Percentiles rank a stretch among this genome's conserved stretches.
Evolutionary conservation across 2,113 vertebrate genomes (phyloP).

Genomic region (Takifugu bimaculatus): DNA sequence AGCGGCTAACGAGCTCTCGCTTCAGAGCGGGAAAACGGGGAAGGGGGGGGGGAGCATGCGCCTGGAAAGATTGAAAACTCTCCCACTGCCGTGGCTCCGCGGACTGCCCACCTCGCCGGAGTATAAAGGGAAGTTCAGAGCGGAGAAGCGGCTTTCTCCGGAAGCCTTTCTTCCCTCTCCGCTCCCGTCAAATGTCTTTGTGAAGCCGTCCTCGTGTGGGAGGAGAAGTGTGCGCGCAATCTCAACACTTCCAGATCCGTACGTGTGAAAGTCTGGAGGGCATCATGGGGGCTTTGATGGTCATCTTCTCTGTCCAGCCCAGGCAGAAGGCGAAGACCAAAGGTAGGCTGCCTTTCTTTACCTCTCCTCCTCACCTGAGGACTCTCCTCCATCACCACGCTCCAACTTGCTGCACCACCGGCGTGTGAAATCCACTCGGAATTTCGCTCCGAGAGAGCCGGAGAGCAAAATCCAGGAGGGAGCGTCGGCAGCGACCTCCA

Average conservation of each 20-base stretch:
- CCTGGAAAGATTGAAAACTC: constrained; percentile 56
- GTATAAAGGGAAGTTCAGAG: constrained; percentile 49
- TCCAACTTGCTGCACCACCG: neutral
- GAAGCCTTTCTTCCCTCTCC: neutral
- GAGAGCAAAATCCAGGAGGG: constrained; percentile 69
- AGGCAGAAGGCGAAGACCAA: constrained; percentile 58
- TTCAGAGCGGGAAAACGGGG: constrained; percentile 30
- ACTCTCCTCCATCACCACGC: too few species aligned
- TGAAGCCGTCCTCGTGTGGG: constrained; percentile 22
- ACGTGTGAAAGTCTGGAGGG: constrained; percentile 44
- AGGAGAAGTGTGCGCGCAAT: constrained; percentile 41
- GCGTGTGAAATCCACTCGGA: neutral
- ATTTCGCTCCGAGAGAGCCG: constrained; percentile 45
- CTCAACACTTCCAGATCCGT: constrained; percentile 59
- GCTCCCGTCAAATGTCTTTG: neutral
- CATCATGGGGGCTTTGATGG: constrained; percentile 58
- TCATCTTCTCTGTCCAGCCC: constrained; percentile 72
- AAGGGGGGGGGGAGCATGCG: constrained; percentile 11
- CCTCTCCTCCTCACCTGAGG: neutral
- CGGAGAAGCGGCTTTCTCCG: constrained; percentile 18
- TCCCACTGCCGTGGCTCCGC: constrained; percentile 25
- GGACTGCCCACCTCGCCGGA: constrained; percentile 40
- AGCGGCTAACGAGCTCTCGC: constrained; percentile 20
- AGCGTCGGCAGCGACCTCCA: constrained; percentile 41
- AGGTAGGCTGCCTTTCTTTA: constrained; percentile 56